Evolutionary conservation across 1,140 invertebrate genomes (phyloP).

Genomic region (Drosophila bocki): DNA sequence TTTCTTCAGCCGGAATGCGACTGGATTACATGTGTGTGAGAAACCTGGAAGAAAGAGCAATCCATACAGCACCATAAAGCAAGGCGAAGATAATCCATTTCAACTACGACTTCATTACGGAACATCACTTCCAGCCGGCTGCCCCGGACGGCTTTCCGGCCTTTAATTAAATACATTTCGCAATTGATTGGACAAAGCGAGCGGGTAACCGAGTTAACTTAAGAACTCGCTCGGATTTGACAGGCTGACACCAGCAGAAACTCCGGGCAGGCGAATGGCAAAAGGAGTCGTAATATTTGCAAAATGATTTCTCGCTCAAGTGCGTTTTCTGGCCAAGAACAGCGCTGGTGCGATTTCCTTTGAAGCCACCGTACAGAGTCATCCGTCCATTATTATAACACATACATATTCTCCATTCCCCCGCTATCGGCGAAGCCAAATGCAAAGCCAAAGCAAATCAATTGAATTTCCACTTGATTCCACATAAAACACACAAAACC

Average conservation of each 20-base stretch:
- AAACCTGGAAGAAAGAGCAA: conserved; percentile 15
- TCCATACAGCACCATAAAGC: neutral
- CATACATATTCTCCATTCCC: conserved; percentile 21
- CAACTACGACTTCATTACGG: conserved; percentile 40
- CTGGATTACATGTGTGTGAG: conserved; percentile 19
- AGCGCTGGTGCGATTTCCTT: conserved; percentile 43
- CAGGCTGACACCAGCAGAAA: conserved; percentile 60
- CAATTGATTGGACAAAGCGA: conserved; percentile 60
- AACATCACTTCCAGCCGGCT: conserved; percentile 36
- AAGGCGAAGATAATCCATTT: conserved; percentile 15
- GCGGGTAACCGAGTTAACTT: conserved; percentile 22
- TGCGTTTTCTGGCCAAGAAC: conserved; percentile 53
- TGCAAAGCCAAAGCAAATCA: conserved; percentile 77
- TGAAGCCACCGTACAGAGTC: conserved; percentile 49
- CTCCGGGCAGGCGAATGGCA: neutral
- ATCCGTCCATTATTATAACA: conserved; percentile 63
- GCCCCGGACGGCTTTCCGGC: conserved; percentile 2
- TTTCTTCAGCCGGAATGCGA: conserved; percentile 1
- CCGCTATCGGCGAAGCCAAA: conserved; percentile 22
- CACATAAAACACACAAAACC: conserved; percentile 69
- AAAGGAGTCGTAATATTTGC: conserved; percentile 55
- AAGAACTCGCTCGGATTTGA: conserved; percentile 28
- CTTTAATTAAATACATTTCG: conserved; percentile 54
- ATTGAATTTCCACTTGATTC: conserved; percentile 83
- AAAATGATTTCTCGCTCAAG: conserved; percentile 63